These are phyloP conservation scores for Platynereis dumerilii DNA, from an alignment of 2,888 invertebrate species.

Conservation along the genomic window DNA sequence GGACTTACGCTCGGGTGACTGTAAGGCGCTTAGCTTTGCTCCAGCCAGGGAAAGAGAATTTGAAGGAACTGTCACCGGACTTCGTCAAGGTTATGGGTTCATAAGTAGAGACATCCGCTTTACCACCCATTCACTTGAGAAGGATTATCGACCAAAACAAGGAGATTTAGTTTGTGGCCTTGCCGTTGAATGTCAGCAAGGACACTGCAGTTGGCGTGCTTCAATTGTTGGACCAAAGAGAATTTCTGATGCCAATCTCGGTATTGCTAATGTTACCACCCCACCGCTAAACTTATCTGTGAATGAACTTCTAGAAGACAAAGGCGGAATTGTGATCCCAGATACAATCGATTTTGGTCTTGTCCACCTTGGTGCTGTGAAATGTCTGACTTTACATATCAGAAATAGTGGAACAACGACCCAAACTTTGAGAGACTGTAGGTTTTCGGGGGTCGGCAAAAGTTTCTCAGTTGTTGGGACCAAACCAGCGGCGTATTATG, in stretches of 20 bases:
- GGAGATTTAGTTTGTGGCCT: constrained; percentile 46
- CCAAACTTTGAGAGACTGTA: too few species aligned
- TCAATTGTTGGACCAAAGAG: constrained; percentile 26
- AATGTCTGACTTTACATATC: constrained; percentile 17
- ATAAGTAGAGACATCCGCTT: constrained; percentile 54
- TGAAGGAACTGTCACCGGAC: constrained; percentile 46
- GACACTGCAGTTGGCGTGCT: constrained; percentile 53
- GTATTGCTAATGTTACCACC: background rate
- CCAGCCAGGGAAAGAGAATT: constrained; percentile 29
- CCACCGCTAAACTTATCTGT: background rate
- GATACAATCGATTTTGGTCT: constrained; percentile 29
- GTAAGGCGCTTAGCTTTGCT: constrained; percentile 16
- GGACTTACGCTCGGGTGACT: constrained; percentile 7
- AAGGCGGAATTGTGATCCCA: constrained; percentile 26
- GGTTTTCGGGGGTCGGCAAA: too few species aligned
- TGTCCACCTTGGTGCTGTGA: constrained; percentile 18
- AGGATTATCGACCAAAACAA: constrained; percentile 44
- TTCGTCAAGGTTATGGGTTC: constrained; percentile 49
- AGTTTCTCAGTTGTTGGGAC: too few species aligned
- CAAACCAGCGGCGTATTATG: too few species aligned
- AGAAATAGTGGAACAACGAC: background rate
- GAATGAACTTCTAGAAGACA: constrained; percentile 28
- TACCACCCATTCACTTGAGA: constrained; percentile 35
- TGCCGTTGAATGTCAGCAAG: constrained; percentile 52
- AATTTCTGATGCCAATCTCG: background rate